Base-by-base conservation (phyloP, 2,797 vertebrate genomes). In the Cuniculus paca region DNA sequence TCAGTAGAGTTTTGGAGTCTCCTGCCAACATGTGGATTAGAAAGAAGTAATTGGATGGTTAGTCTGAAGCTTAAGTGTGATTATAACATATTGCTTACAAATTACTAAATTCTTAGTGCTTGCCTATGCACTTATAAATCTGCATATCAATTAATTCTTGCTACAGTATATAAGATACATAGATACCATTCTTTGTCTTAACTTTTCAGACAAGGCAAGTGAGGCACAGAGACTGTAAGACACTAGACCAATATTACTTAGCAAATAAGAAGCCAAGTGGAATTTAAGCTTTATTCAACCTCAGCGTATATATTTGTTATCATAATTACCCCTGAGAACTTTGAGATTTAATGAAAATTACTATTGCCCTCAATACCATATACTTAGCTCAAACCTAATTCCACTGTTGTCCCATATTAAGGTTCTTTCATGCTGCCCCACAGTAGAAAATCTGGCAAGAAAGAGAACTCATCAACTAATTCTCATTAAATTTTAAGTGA, bases 401-500 rank as follows among this genome's bases (percentile, higher is more conserved):
- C 20, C 19, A 19, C 17, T 81, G 48, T 48, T 48, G 10, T 60
- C 22, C 34, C 58, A 16, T 8, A 28, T 24, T 56, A 39, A 80
- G 20, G 24, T 52, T n/a, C 19, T 75, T 92, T n/a, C 56, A 75
- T 50, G 52, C 1, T 24, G 1, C 6, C 1, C 16, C 20, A 72
- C 20, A 24, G 9, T 60, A 72, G 17, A 88, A 6, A 78, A 5
- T 83, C 16, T 28, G 8, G 26, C 34, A 78, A 91, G 17, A 84
- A 82, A 87, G 19, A n/a, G 3, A 82, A 48, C 50, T 81, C 1
- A 54, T 95, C 39, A 60, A 45, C 9, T 45, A 63, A 42, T 70
- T 86, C 17, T 42, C 54, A 86, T 36, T 96, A 83, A 52, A 65
- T 79, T 96, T 6, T 42, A 36, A 89, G 26, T 68, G 36, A 95